Evolutionary conservation across 2,113 vertebrate genomes (phyloP).

Genomic region (Monopterus albus): DNA sequence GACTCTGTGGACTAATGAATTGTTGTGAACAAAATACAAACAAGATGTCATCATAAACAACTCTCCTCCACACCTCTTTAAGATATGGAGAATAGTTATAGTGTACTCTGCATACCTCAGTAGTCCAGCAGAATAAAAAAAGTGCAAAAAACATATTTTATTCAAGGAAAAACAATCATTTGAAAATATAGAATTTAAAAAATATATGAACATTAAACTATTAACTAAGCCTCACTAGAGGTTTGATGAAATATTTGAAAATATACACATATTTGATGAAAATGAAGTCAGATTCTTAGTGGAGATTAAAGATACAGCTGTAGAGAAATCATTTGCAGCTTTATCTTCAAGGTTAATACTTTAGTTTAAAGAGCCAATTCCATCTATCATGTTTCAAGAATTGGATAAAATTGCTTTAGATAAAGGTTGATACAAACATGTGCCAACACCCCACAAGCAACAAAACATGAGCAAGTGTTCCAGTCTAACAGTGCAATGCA

Average conservation of each 20-base stretch:
- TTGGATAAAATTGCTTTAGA: not conserved
- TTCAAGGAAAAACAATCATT: conserved; percentile 2
- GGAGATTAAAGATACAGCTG: too few species aligned
- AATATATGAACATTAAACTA: conserved; percentile 18
- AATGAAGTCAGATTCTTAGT: conserved; percentile 19
- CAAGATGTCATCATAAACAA: conserved; percentile 23
- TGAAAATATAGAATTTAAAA: too few species aligned
- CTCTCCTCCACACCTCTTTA: conserved; percentile 8
- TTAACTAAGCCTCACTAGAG: conserved; percentile 32
- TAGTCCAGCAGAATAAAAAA: conserved; percentile 33
- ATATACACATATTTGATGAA: conserved; percentile 25
- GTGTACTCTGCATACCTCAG: not conserved
- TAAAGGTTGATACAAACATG: not conserved
- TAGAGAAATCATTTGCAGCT: too few species aligned
- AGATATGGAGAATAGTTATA: conserved; percentile 33
- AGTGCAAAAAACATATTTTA: conserved; percentile 39
- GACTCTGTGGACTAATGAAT: conserved; percentile 48
- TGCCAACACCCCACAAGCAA: not conserved
- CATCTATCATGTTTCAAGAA: conserved; percentile 1
- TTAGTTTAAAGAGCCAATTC: too few species aligned
- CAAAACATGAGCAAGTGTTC: not conserved
- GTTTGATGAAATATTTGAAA: conserved; percentile 22
- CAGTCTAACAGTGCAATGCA: not conserved
- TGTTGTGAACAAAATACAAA: conserved; percentile 14
- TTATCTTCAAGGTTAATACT: conserved; percentile 18